Base-by-base conservation (phyloP, 2,797 vertebrate genomes). In the Rhinogobio ventralis region DNA sequence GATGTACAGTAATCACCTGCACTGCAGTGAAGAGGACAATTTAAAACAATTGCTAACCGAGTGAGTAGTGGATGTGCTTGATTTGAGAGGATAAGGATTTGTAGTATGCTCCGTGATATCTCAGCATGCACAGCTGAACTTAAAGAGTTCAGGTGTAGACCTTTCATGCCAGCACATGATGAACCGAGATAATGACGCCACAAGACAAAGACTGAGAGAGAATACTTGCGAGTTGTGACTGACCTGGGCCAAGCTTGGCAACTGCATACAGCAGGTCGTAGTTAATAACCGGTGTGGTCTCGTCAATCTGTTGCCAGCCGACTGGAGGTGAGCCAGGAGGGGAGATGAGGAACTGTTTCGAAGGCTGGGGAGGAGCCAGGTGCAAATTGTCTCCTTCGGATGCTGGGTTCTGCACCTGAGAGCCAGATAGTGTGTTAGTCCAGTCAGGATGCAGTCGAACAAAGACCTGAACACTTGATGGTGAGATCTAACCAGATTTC, bases 301-400 rank as follows among this genome's bases (percentile, higher is more conserved):
- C 96, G 1, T 94, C 95, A 78, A 96, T 95, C 57, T 95, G 95
- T 87, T 97, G 95, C 96, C 96, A 97, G 88, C 95, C 96, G 17
- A 95, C 92, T 7, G 96, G 96, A 39, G 95, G 96, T 11, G 96
- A 97, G 23, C 95, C 95, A 14, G 96, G 96, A 67, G 96, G 96
- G 1, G 96, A 96, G 95, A 97, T 97, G 93, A 97, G 96, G 90
- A 96, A 96, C 93, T 97, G 96, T 92, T 96, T 96, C 84, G 95
- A 94, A 14, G 96, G 96, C 92, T 96, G 96, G 13, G 96, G 96
- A 13, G 95, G 96, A 74, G 96, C 96, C 95, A 97, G 91, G 79
- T 96, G 96, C 87, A 96, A 95, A 91, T 96, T 96, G 89, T 96
- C 96, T 89, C 95, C 95, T 30, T 96, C 95, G 81, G 95, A 94